A percentile compares a stretch with the other conserved stretches of the same genome.
Conservation (phyloP, 1,140 invertebrate genomes). For the Calliphora vicina region DNA sequence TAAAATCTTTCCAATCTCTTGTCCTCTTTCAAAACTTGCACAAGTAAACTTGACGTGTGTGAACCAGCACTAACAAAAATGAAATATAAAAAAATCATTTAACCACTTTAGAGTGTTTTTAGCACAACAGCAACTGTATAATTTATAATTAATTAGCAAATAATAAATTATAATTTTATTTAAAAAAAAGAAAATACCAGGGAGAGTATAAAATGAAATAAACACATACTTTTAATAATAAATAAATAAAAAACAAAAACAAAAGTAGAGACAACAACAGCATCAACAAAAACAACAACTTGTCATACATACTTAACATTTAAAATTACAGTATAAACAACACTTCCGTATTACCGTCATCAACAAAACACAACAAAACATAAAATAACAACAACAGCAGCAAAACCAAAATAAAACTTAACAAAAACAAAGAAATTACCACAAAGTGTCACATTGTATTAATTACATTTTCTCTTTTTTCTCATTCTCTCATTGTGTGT, state of each 20-base stretch:
- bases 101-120: neutral
- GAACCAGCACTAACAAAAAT: too few species aligned
- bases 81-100: neutral
- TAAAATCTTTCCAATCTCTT: too few species aligned
- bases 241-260: too few species aligned
- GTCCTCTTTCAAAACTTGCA: too few species aligned
- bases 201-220: neutral
- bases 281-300: slow-evolving; percentile 19
- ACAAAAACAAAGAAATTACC: slow-evolving; percentile 7
- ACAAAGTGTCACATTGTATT: slow-evolving; percentile 35
- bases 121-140: neutral
- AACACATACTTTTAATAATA: neutral
- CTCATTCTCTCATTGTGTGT: neutral
- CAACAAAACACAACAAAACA: neutral
- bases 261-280: neutral
- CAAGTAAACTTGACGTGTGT: too few species aligned
- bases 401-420: slow-evolving; percentile 8
- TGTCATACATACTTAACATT: slow-evolving; percentile 28
- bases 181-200: neutral
- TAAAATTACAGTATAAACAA: slow-evolving; percentile 30
- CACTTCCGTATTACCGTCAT: slow-evolving; percentile 31
- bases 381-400: neutral
- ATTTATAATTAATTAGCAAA: slow-evolving; percentile 15
- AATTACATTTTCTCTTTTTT: slow-evolving; percentile 31
- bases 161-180: slow-evolving; percentile 10